Evolutionary conservation across 2,113 vertebrate genomes (phyloP), one percentile per base, ranked within the genome.

Genomic region (Deroptyus accipitrinus): DNA sequence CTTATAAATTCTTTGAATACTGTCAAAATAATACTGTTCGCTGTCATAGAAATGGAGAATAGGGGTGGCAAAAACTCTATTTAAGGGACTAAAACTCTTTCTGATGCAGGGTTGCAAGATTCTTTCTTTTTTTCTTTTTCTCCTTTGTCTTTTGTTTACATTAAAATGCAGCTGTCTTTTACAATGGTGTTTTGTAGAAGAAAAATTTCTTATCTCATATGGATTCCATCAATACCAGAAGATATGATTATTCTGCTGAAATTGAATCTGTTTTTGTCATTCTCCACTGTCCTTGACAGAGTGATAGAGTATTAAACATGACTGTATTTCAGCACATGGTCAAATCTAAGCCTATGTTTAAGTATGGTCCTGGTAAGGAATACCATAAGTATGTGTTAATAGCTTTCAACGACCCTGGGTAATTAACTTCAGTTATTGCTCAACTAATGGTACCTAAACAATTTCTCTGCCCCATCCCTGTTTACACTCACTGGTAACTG

Each of bases 201-300:
- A 87, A 94, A 91, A 88, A 19, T 80, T 91, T 88, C 48, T 77
- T 86, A 72, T 63, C 27, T 35, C 23, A 83, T 69, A 46, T 42
- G 82, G 57, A 68, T 96, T 90, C 84, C 62, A 84, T 55, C 42
- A 83, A 33, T 82, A 92, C 14, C 83, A 52, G 79, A 90, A 68
- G 62, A 94, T 42, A 51, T 23, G 54, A 86, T 87, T 89, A 90
- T 93, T 97, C 64, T 90, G 35, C 81, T 89, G 68, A 95, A 96
- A 95, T 39, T 73, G 42, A 70, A 92, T 84, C 37, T 73, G 10
- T 81, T 48, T 85, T 94, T 96, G 64, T 79, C 64, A 62, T 79
- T 84, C 35, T 92, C 30, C 28, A 17, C 61, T 11, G 24, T 73
- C 70, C 46, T 90, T 95, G 62, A 54, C 66, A 13, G 41, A 67